A percentile compares a stretch with the other conserved stretches of the same genome.
Conservation (phyloP, 2,797 vertebrate species). For the Catamblyrhynchus diadema region DNA sequence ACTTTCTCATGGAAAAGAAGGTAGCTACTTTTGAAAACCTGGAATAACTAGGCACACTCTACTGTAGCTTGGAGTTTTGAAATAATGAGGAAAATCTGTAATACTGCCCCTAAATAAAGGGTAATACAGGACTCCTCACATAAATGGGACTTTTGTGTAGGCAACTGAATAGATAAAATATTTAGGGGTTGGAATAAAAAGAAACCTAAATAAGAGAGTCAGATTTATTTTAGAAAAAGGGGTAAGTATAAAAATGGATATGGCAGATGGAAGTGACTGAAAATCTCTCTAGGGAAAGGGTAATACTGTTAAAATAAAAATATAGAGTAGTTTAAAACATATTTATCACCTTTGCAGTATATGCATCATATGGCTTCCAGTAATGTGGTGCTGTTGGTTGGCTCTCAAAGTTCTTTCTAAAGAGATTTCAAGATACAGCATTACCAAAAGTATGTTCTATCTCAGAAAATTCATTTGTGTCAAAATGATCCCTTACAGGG, state of each 20-base stretch:
- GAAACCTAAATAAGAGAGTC: background rate
- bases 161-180: constrained; percentile 2
- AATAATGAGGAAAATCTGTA: background rate
- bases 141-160: background rate
- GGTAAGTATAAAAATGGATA: constrained; percentile 34
- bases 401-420: background rate
- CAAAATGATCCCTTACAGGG: background rate
- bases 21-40: background rate
- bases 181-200: background rate
- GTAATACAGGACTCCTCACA: background rate
- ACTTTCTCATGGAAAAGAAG: background rate
- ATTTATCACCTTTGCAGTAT: background rate
- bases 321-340: too few species aligned
- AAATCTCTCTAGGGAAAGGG: constrained; percentile 19
- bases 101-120: background rate
- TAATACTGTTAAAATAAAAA: constrained; percentile 35
- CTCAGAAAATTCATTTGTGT: background rate
- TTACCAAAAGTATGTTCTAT: background rate
- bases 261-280: constrained; percentile 27
- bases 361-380: background rate
- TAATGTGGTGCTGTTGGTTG: background rate
- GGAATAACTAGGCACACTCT: background rate
- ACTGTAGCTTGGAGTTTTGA: background rate
- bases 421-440: background rate
- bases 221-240: constrained; percentile 24